Evolutionary conservation across 1,140 invertebrate species (phyloP).

Genomic region (Drosophila nannoptera): DNA sequence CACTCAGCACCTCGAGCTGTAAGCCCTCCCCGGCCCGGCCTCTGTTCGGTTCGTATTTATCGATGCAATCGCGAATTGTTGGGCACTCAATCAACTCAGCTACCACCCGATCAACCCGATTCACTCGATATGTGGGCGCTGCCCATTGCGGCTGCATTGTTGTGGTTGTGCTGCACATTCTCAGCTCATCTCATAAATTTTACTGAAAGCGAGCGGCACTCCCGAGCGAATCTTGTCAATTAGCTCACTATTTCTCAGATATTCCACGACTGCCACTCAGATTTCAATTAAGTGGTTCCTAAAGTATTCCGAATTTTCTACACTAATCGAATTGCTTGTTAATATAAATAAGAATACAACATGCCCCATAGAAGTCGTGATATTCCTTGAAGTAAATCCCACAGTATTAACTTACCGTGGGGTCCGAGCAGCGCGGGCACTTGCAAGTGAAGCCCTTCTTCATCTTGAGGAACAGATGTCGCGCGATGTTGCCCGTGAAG

Average conservation of each 20-base stretch:
- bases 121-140: too few relatives aligned
- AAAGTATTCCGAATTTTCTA: not conserved
- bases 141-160: constrained; percentile 14
- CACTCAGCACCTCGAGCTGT: constrained; percentile 41
- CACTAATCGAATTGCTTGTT: too few relatives aligned
- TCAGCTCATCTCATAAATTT: too few relatives aligned
- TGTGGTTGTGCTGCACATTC: too few relatives aligned
- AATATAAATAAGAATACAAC: too few relatives aligned
- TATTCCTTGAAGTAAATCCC: not conserved
- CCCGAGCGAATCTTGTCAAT: too few relatives aligned
- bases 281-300: too few relatives aligned
- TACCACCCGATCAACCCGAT: not conserved
- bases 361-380: too few relatives aligned
- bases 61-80: constrained; percentile 16
- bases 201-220: too few relatives aligned
- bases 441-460: constrained; percentile 88
- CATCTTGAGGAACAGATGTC: constrained; percentile 83
- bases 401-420: constrained; percentile 80
- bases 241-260: too few relatives aligned
- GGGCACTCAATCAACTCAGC: constrained; percentile 32
- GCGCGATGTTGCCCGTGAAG: constrained; percentile 85
- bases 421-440: constrained; percentile 86
- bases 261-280: too few relatives aligned
- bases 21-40: not conserved
- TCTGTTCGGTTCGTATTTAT: constrained; percentile 1